Conservation (phyloP, 2,888 invertebrate genomes). For the Gymnosoma rotundatum region DNA sequence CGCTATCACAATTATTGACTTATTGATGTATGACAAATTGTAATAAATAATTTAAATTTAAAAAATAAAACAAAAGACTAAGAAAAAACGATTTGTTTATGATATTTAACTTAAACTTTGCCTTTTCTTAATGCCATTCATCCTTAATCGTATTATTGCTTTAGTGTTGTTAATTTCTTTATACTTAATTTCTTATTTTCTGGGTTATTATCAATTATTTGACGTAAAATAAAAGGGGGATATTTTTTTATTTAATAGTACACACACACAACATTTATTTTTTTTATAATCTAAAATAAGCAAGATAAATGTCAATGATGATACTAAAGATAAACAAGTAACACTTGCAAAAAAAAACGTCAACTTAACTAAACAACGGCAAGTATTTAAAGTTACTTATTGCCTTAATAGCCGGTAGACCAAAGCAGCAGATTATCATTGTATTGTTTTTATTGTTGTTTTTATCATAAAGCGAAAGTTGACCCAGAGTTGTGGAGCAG, state of each 20-base stretch:
- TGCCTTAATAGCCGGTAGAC: constrained; percentile 1
- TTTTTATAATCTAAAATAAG: background rate
- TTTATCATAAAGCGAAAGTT: constrained; percentile 78
- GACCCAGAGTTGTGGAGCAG: constrained; percentile 76
- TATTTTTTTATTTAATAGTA: constrained; percentile 8
- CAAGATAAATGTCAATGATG: constrained; percentile 30
- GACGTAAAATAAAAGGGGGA: constrained; percentile 42
- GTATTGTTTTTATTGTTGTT: constrained; percentile 19
- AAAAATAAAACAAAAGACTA: background rate
- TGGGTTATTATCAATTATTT: constrained; percentile 41
- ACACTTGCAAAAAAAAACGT: background rate
- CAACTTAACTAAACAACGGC: constrained; percentile 15
- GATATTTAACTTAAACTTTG: background rate
- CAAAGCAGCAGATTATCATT: constrained; percentile 29
- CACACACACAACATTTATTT: background rate
- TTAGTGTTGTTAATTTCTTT: constrained; percentile 18
- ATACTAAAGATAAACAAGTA: constrained; percentile 32
- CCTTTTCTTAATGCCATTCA: background rate
- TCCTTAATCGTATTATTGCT: background rate
- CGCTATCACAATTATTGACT: no score
- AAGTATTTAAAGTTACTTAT: constrained; percentile 31
- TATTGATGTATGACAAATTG: no score
- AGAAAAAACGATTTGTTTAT: background rate
- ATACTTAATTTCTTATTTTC: constrained; percentile 28
- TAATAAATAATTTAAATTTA: no score